Evolutionary conservation across 2,888 invertebrate species (phyloP).

Genomic region (Tethea ocularis): DNA sequence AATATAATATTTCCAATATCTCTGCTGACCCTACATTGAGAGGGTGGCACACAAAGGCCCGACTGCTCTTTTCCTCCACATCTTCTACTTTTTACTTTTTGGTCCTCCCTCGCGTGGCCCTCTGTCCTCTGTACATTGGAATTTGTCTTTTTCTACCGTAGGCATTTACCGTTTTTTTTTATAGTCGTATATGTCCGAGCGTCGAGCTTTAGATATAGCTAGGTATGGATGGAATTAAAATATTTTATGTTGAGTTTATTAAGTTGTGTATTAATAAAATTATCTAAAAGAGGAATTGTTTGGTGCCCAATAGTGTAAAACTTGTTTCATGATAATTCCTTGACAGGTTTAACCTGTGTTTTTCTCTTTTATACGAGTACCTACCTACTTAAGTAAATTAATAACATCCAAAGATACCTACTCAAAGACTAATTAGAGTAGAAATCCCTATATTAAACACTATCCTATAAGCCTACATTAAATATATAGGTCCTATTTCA

Average conservation of each 20-base stretch:
- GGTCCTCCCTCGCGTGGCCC: slow-evolving; percentile 40
- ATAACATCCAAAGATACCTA: background rate
- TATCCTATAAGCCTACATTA: too few relatives aligned
- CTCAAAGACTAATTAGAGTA: background rate
- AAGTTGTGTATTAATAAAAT: too few relatives aligned
- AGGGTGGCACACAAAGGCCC: slow-evolving; percentile 69
- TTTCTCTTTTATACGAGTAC: background rate
- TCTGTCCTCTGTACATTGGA: slow-evolving; percentile 48
- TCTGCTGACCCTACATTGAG: slow-evolving; percentile 43
- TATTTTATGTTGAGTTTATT: background rate
- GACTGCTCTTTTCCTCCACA: slow-evolving; percentile 72
- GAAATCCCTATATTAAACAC: too few relatives aligned
- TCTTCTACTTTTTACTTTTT: slow-evolving; percentile 73
- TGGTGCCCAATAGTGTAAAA: too few relatives aligned
- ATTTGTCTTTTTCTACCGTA: slow-evolving; percentile 42
- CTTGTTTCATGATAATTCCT: too few relatives aligned
- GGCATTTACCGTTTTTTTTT: slow-evolving; percentile 24
- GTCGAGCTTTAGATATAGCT: background rate
- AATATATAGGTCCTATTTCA: too few relatives aligned
- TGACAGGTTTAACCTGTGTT: too few relatives aligned
- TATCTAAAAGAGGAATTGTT: too few relatives aligned
- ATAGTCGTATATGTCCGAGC: background rate
- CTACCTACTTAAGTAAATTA: background rate
- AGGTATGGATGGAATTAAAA: background rate
- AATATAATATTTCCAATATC: slow-evolving; percentile 1